Percentiles rank a stretch among this genome's conserved stretches.
Evolutionary conservation across 1,140 invertebrate species (phyloP).

Genomic region (Drosophila bocqueti): DNA sequence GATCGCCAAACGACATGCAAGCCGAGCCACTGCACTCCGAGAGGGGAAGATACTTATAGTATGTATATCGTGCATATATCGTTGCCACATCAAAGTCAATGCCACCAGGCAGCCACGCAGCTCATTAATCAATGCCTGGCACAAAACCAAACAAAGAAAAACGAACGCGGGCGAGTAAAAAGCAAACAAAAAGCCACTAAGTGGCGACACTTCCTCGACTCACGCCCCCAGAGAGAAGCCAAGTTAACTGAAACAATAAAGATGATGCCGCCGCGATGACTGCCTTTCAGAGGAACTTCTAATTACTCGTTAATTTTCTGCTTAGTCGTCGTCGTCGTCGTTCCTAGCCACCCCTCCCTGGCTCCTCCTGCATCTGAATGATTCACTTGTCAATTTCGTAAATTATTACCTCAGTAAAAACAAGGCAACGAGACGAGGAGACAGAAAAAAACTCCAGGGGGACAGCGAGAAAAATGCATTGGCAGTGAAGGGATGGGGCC

Average conservation of each 20-base stretch:
- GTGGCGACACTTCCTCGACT: conserved; percentile 69
- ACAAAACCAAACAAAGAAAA: conserved; percentile 52
- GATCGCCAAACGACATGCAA: conserved; percentile 48
- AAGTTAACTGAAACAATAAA: conserved; percentile 51
- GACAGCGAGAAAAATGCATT: conserved; percentile 57
- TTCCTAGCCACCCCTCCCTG: background rate
- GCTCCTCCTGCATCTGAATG: conserved; percentile 33
- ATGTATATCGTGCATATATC: conserved; percentile 6
- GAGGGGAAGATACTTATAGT: background rate
- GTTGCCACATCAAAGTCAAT: conserved; percentile 65
- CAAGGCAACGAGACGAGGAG: conserved; percentile 2
- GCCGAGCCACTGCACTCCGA: conserved; percentile 9
- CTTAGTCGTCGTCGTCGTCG: conserved; percentile 45
- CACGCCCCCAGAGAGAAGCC: conserved; percentile 36
- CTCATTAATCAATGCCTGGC: conserved; percentile 69
- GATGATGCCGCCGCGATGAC: conserved; percentile 61
- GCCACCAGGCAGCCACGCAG: conserved; percentile 47
- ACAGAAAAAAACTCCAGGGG: conserved; percentile 7
- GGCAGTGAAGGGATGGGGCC: conserved; percentile 4
- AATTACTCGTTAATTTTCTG: conserved; percentile 80
- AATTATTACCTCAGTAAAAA: conserved; percentile 68
- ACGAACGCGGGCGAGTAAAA: conserved; percentile 33
- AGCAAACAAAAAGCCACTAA: conserved; percentile 61
- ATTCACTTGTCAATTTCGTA: conserved; percentile 81
- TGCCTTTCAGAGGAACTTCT: conserved; percentile 69